Base-by-base conservation (phyloP, 2,113 vertebrate genomes). In the Scopus umbretta region DNA sequence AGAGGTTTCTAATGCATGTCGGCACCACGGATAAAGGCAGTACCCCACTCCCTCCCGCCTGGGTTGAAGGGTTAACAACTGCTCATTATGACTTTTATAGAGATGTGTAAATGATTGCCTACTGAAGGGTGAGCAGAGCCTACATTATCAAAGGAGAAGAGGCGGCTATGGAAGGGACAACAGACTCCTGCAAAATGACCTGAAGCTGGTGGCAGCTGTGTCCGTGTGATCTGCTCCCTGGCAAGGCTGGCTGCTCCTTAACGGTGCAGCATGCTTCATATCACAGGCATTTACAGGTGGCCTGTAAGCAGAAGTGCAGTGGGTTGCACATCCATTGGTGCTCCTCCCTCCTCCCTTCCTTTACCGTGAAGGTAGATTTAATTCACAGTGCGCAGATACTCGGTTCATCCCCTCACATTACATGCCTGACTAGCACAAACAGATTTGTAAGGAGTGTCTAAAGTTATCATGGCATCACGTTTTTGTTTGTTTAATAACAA, bases 41-140 rank as follows among this genome's bases (percentile, higher is more conserved):
- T 0, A 3, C 49, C 73, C 47, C 1, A 0, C 16, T 68, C 32
- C 16, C 11, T 26, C 29, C 72, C 38, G 61, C 49, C 71, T 32
- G 26, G 82, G 88, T 61, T 34, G 86, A 79, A 90, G 95, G 78
- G 68, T 90, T 84, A 91, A 71, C 62, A 89, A 34, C 53, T 1
- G 18, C 72, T 94, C 65, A 11, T 84, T 50, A 63, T 3, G 26
- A 47, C 32, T 50, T 87, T 72, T 30, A 70, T 16, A 59, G 82
- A 73, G 78, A 40, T 5, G 30, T 29, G 71, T 72, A 61, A 66
- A 90, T 79, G 61, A 95, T 73, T 96, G 80, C 59, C 53, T 20
- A 14, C 40, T 29, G 76, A 87, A 91, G 81, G 66, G 80, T 47
- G 63, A 85, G 91, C 70, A 80, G 58, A 38, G 76, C 36, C 52